Evolutionary conservation across 2,888 invertebrate species (phyloP), one percentile per base, ranked within the genome.

Genomic region (Tinea pellionella): DNA sequence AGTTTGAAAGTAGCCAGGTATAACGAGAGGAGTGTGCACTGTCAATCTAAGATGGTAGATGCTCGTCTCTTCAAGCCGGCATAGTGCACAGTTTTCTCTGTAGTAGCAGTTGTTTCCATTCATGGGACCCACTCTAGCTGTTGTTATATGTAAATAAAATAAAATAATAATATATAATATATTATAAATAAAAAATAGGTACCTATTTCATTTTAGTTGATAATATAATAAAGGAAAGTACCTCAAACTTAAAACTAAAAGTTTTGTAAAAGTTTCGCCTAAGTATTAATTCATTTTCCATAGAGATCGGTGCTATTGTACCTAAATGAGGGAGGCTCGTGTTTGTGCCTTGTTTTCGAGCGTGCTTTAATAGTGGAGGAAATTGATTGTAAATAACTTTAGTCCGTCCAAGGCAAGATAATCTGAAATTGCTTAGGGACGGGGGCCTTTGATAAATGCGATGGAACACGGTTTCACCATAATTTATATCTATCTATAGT

Each of bases 301-400:
- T 9, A 37, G 37, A 37, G 9, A 37, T 53, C 24, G 53, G 24
- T 53, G 6, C 24, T 2, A 42, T 42, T 59, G 59, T 42, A 19
- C 18, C 42, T 19, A 18, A 42, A 18, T 42, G 19, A 42, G 4
- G 57, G 19, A 6, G 2, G 57, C 57, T 57, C 57, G 57, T 57
- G 57, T 57, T 47, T 2, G 24, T 16, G 37, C 59, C 57, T 59
- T 62, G 59, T 62, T 62, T 59, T 57, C 60, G 42, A 19, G 32
- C 59, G 42, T 56, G 57, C 57, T 66, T 62, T 71, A 72, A 71
- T 71, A 69, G 71, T 59, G 62, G 61, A 68, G 71, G 67, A 73
- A 73, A 73, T 73, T 73, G 73, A 73, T 73, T 70, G 72, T 72
- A 72, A 73, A 73, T 71, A 73, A 69, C 68, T 69, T 69, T 63